Percentiles rank a stretch among this genome's conserved stretches.
phyloP scores from a whole-genome alignment of 2,888 invertebrate genomes.

The Polia nebulosa region DNA sequence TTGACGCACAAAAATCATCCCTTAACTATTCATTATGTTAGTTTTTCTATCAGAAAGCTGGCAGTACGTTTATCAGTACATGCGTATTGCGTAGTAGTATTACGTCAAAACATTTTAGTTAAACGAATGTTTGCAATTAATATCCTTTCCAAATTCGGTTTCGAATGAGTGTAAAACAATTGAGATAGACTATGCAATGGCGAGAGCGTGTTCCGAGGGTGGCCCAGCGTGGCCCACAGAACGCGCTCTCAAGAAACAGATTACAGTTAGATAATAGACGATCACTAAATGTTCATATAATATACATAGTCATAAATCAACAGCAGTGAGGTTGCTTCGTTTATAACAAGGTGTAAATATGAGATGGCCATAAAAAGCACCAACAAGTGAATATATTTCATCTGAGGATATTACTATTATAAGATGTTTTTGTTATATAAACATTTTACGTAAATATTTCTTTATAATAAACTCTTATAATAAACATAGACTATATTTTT shows the following conservation, averaged over 20 bases:
- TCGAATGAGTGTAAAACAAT: slow-evolving; percentile 74
- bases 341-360: slow-evolving; percentile 87
- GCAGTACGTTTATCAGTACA: slow-evolving; percentile 88
- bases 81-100: slow-evolving; percentile 70
- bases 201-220: slow-evolving; percentile 56
- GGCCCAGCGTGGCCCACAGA: no score
- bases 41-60: slow-evolving; percentile 85
- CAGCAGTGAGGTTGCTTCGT: slow-evolving; percentile 80
- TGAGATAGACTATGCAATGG: slow-evolving; percentile 70
- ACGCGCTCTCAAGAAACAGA: slow-evolving; percentile 72
- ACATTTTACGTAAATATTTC: slow-evolving; percentile 88
- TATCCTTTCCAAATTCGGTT: slow-evolving; percentile 85
- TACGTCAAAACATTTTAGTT: slow-evolving; percentile 72
- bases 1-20: slow-evolving; percentile 85
- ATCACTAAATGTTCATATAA: slow-evolving; percentile 72
- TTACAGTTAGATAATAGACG: slow-evolving; percentile 73
- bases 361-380: slow-evolving; percentile 87
- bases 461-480: slow-evolving; percentile 89
- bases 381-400: slow-evolving; percentile 82
- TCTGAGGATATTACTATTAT: slow-evolving; percentile 82
- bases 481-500: slow-evolving; percentile 85
- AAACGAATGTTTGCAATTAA: slow-evolving; percentile 79
- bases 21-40: slow-evolving; percentile 79
- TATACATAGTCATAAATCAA: slow-evolving; percentile 76
- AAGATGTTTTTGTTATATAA: slow-evolving; percentile 84